A percentile compares a stretch with the other conserved stretches of the same genome.
Evolutionary conservation across 2,113 vertebrate species (phyloP).

Genomic region (Reinhardtius hippoglossoides): DNA sequence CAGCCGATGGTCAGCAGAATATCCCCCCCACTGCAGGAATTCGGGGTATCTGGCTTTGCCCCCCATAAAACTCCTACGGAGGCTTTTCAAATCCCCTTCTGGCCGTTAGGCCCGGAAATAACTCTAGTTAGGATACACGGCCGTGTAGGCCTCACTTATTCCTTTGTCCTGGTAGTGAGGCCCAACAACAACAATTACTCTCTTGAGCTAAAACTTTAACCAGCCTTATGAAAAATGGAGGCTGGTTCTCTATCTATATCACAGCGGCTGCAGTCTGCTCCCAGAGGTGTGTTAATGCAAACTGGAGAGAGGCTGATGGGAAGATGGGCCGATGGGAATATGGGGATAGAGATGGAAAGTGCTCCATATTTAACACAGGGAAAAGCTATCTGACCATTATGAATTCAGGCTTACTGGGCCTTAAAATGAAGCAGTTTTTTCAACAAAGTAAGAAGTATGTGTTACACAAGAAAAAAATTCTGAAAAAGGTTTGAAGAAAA

Average conservation of each 20-base stretch:
- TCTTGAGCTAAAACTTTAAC: constrained; percentile 69
- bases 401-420: constrained; percentile 3
- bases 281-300: constrained; percentile 60
- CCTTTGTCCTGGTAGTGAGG: no score
- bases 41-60: no score
- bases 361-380: constrained; percentile 26
- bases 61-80: no score
- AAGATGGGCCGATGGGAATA: constrained; percentile 49
- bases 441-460: neutral
- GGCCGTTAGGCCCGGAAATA: no score
- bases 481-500: no score
- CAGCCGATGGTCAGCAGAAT: no score
- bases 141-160: no score
- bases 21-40: no score
- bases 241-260: constrained; percentile 52
- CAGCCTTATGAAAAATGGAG: constrained; percentile 65
- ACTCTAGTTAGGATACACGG: no score
- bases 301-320: constrained; percentile 47
- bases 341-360: constrained; percentile 11
- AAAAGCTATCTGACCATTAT: neutral
- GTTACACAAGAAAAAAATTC: neutral
- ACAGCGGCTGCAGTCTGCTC: constrained; percentile 27
- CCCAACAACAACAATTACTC: constrained; percentile 78
- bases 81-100: no score
- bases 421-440: neutral